Evolutionary conservation across 2,888 invertebrate species (phyloP).

Genomic region (Agapetus fuscipes): DNA sequence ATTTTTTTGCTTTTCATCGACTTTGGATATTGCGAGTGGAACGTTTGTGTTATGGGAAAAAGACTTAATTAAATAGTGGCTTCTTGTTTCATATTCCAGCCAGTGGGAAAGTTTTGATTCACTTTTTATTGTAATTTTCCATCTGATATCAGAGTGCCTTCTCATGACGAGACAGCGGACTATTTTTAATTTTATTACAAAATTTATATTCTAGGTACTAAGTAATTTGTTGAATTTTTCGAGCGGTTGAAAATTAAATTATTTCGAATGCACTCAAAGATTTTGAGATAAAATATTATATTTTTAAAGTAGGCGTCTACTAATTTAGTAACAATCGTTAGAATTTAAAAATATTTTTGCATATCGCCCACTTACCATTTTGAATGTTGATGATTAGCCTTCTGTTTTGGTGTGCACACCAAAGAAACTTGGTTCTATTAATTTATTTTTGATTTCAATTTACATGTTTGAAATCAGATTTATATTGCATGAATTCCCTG

Average conservation of each 20-base stretch:
- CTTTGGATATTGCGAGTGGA: background rate
- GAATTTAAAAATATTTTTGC: background rate
- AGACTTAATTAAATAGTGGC: conserved; percentile 2
- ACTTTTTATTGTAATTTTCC: conserved; percentile 8
- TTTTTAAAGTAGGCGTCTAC: background rate
- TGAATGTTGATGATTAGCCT: no score
- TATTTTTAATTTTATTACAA: background rate
- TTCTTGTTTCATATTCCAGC: conserved; percentile 2
- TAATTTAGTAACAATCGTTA: background rate
- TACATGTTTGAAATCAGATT: no score
- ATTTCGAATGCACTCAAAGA: background rate
- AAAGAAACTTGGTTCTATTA: no score
- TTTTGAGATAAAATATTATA: background rate
- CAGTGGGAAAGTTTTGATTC: conserved; percentile 7
- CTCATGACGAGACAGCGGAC: background rate
- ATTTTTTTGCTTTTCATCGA: background rate
- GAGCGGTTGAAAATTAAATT: background rate
- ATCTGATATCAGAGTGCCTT: background rate
- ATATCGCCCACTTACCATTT: background rate
- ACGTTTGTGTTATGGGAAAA: background rate
- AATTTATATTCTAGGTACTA: no score
- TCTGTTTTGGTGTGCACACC: no score
- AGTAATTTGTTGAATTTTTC: background rate
- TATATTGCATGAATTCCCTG: no score
- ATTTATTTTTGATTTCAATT: no score